Base-by-base conservation (phyloP, 1,140 invertebrate species). In the Pinna nobilis region DNA sequence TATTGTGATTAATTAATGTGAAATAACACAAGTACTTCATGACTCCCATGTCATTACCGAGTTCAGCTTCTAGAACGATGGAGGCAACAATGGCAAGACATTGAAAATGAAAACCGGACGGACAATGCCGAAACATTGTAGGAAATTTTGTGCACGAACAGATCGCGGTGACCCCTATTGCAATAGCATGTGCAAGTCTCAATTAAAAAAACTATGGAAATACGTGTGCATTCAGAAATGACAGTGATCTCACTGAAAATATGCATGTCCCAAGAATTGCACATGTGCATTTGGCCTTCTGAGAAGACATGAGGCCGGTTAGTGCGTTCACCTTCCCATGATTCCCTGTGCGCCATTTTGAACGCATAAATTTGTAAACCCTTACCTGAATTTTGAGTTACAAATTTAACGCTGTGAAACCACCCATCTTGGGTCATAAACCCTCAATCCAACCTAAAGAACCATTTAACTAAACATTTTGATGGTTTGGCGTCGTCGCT, bases 371-470 rank as follows among this genome's bases (percentile, higher is more conserved):
- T 70, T 44, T 28, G 15, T n/a, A n/a, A 11, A 55, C n/a, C n/a
- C 81, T 79, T 81, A 82, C 81, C 81, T 70, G 53, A 47, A 76
- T 70, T 80, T 80, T 82, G 72, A 74, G 72, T 86, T 78, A 84
- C 79, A 82, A 78, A 76, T 82, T 83, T 86, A 63, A 76, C 76
- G 65, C 64, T 71, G 71, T 78, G 67, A 79, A 72, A 69, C 75
- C 74, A 74, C 71, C 81, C 86, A 87, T 87, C 83, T 70, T 68
- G 71, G 80, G 81, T 76, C 80, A 84, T 77, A 80, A 83, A 84
- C 75, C 80, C 78, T 84, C 85, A 80, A 87, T 87, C 86, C 85
- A 81, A 82, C 80, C 77, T 74, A 69, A 80, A 77, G 57, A 80
- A 70, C 70, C 55, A 55, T 57, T 85, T 76, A 87, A 77, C 84